Conservation (phyloP, 2,888 invertebrate species). For the Drosophila austrosaltans region DNA sequence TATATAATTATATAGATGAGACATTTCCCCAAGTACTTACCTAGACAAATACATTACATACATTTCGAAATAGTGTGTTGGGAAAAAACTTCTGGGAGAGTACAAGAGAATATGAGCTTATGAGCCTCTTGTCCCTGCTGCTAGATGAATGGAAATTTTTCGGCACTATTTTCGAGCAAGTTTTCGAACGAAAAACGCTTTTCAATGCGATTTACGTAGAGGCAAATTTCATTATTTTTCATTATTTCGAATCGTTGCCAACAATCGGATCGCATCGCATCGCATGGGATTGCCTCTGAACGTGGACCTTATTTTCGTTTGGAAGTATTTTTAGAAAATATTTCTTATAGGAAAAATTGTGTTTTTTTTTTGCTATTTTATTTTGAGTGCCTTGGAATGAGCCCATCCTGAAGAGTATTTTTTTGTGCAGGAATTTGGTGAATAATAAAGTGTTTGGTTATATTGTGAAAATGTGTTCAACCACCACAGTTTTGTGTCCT, state of each 20-base stretch:
- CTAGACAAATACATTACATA: neutral
- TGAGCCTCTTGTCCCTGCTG: neutral
- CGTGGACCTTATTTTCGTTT: conserved; percentile 56
- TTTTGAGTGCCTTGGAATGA: conserved; percentile 48
- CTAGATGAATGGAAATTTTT: conserved; percentile 26
- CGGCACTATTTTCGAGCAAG: conserved; percentile 49
- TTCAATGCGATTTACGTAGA: conserved; percentile 44
- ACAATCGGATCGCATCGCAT: conserved; percentile 24
- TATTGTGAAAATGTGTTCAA: conserved; percentile 81
- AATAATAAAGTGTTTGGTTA: neutral
- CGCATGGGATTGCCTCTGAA: conserved; percentile 25
- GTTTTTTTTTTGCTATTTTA: conserved; percentile 15
- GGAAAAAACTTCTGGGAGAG: conserved; percentile 15
- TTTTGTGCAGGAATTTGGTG: conserved; percentile 19
- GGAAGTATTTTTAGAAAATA: conserved; percentile 72
- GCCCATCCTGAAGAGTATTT: conserved; percentile 39
- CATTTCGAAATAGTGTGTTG: conserved; percentile 37
- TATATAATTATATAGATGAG: conserved; percentile 5
- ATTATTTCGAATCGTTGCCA: conserved; percentile 45
- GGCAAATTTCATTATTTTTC: conserved; percentile 61
- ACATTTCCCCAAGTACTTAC: conserved; percentile 1
- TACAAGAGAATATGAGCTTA: conserved; percentile 1
- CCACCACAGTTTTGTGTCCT: conserved; percentile 88
- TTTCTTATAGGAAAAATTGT: conserved; percentile 47
- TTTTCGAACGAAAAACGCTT: conserved; percentile 11